Percentiles rank a stretch among this genome's conserved stretches.
Conservation (phyloP, 2,888 invertebrate species). For the Leucania comma region DNA sequence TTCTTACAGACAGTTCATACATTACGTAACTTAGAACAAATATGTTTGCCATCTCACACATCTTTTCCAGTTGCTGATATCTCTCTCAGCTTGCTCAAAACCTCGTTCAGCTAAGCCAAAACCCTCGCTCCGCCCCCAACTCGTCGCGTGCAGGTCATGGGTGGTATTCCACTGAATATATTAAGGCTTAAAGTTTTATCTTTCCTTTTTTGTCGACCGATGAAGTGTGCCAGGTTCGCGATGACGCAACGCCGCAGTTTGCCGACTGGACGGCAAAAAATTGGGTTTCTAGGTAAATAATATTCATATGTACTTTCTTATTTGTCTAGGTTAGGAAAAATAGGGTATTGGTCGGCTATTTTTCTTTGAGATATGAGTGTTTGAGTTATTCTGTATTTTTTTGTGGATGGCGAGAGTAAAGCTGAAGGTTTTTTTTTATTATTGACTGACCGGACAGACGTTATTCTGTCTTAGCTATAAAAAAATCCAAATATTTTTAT, state of each 20-base stretch:
- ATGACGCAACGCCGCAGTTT: slow-evolving; percentile 52
- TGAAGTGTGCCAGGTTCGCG: slow-evolving; percentile 50
- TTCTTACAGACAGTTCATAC: neutral
- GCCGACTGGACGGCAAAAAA: slow-evolving; percentile 39
- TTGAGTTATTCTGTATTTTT: slow-evolving; percentile 10
- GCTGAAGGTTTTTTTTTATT: neutral
- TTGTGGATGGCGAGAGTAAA: neutral
- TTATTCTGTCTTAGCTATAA: too few species aligned
- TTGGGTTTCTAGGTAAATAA: slow-evolving; percentile 56
- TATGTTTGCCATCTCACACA: neutral
- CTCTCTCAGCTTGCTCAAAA: slow-evolving; percentile 3
- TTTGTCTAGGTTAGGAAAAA: slow-evolving; percentile 32
- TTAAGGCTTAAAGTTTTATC: slow-evolving; percentile 49
- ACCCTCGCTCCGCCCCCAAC: slow-evolving; percentile 11
- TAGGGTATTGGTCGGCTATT: slow-evolving; percentile 31
- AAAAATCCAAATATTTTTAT: too few species aligned
- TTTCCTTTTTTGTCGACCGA: slow-evolving; percentile 54
- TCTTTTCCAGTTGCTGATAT: neutral
- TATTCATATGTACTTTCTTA: slow-evolving; percentile 46
- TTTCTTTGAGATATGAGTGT: slow-evolving; percentile 20
- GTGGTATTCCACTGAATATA: slow-evolving; percentile 53
- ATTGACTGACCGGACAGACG: too few species aligned
- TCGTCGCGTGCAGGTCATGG: slow-evolving; percentile 49
- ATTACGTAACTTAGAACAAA: too few species aligned
- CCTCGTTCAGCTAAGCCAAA: neutral